These are phyloP conservation scores for Ptychochromis oligacanthus DNA, from an alignment of 2,113 vertebrate species.

Conservation along the genomic window DNA sequence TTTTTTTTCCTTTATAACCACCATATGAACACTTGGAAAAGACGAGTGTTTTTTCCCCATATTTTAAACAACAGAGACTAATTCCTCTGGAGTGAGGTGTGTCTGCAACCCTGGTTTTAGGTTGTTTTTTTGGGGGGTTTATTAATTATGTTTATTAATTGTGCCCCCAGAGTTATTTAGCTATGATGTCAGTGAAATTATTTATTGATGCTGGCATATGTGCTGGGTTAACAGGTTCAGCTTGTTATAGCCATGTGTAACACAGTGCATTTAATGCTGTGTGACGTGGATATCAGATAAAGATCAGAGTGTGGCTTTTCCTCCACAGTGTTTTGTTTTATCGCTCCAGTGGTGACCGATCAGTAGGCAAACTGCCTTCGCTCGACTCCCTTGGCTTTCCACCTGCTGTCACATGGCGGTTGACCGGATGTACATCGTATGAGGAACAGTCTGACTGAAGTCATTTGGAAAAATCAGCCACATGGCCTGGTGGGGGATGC, in stretches of 20 bases:
- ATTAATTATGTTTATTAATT: constrained; percentile 53
- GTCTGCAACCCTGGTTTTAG: constrained; percentile 45
- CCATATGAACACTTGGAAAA: constrained; percentile 58
- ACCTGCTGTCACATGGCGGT: constrained; percentile 64
- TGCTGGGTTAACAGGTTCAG: constrained; percentile 75
- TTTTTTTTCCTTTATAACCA: constrained; percentile 51
- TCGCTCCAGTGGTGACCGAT: constrained; percentile 19
- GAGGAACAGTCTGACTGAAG: constrained; percentile 50
- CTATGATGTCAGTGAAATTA: constrained; percentile 37
- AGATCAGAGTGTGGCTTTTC: constrained; percentile 37
- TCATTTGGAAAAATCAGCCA: constrained; percentile 25
- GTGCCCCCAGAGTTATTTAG: constrained; percentile 38
- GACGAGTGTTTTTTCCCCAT: constrained; percentile 59
- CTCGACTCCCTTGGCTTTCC: constrained; percentile 38
- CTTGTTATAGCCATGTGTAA: constrained; percentile 66
- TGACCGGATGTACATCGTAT: constrained; percentile 44
- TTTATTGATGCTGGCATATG: constrained; percentile 58
- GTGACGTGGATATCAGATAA: constrained; percentile 45
- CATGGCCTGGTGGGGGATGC: constrained; percentile 9
- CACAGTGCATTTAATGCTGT: constrained; percentile 9
- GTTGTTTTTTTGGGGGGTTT: constrained; percentile 38
- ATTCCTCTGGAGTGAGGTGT: constrained; percentile 58
- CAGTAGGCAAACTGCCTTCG: constrained; percentile 6
- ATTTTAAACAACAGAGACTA: constrained; percentile 32
- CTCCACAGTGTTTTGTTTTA: constrained; percentile 26